These are phyloP conservation scores for Toxonevra muliebris DNA, from an alignment of 2,888 invertebrate genomes.

Conservation along the genomic window DNA sequence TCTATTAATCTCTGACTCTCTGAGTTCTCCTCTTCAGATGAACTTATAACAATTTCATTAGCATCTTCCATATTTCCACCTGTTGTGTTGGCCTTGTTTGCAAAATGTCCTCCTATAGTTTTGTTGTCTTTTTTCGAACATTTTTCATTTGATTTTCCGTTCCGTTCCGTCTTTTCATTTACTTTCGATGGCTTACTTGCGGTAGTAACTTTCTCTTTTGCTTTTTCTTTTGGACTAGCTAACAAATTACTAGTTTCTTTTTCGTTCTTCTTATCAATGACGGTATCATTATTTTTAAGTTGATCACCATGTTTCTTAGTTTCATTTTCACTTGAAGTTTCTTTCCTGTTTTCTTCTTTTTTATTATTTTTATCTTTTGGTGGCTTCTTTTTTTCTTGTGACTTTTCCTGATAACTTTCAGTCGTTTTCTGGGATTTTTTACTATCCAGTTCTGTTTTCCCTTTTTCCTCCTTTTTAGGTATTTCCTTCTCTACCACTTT, in stretches of 20 bases:
- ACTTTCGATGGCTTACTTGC: neutral
- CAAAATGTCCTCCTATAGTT: no score
- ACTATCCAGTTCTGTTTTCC: constrained; percentile 22
- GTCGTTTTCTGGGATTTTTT: constrained; percentile 11
- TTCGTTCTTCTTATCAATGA: constrained; percentile 10
- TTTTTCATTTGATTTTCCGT: neutral
- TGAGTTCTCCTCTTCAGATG: neutral
- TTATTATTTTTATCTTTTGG: constrained; percentile 30
- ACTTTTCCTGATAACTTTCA: constrained; percentile 29
- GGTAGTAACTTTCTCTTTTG: neutral
- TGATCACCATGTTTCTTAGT: neutral
- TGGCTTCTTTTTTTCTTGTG: constrained; percentile 2
- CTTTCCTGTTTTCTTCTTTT: constrained; percentile 14
- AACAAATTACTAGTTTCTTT: no score
- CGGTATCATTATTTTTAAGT: constrained; percentile 11
- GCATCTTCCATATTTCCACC: neutral
- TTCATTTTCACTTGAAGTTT: neutral
- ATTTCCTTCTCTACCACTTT: constrained; percentile 4
- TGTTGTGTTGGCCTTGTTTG: neutral
- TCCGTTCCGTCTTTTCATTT: neutral
- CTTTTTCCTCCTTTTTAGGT: constrained; percentile 21
- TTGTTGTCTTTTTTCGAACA: no score
- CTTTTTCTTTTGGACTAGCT: constrained; percentile 12
- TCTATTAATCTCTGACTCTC: neutral
- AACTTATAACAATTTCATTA: neutral